A percentile compares a stretch with the other conserved stretches of the same genome.
Conservation (phyloP, 2,113 vertebrate genomes). For the Phyllostomus discolor region DNA sequence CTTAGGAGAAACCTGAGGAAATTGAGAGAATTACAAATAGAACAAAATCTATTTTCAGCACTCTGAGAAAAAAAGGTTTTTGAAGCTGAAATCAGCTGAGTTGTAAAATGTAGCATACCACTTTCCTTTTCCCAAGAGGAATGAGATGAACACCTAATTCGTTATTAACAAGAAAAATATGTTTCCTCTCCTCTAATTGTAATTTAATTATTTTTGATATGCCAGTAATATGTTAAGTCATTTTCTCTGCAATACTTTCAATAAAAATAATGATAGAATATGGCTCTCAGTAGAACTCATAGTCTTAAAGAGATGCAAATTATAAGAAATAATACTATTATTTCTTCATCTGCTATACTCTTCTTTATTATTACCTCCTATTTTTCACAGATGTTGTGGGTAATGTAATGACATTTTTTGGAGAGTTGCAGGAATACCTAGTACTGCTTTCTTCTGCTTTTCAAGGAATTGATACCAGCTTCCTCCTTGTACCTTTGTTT, state of each 20-base stretch:
- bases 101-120: neutral
- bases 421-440: neutral
- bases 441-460: neutral
- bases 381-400: neutral
- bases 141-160: neutral
- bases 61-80: neutral
- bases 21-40: neutral
- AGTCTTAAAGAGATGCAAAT: neutral
- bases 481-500: neutral
- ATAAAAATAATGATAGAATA: neutral
- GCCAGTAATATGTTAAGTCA: neutral
- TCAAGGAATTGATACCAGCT: neutral
- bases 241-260: slow-evolving; percentile 24
- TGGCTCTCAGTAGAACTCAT: neutral
- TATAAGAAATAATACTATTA: neutral
- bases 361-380: neutral
- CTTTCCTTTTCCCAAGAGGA: neutral
- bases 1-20: neutral
- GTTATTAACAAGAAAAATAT: neutral
- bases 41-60: neutral
- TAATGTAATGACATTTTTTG: neutral
- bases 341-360: neutral
- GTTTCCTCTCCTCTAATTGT: neutral
- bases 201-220: neutral
- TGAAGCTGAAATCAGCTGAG: neutral